Evolutionary conservation across 2,113 vertebrate genomes (phyloP), one percentile per base, ranked within the genome.

Genomic region (Uria aalge): DNA sequence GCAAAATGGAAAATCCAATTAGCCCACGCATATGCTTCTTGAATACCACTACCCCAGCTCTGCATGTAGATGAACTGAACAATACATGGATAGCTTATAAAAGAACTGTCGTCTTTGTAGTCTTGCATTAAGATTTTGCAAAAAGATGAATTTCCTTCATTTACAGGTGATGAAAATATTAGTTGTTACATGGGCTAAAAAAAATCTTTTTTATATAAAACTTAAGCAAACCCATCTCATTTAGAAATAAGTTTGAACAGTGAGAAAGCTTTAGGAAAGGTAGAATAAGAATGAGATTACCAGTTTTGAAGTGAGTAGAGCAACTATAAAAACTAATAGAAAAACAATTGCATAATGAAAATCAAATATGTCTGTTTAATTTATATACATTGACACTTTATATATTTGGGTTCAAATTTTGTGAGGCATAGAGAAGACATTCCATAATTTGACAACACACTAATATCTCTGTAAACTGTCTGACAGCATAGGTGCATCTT

Each of bases 1-100:
- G 66, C 17, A 94, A 96, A 95, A 93, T 89, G 77, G 86, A 97
- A 97, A 97, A 97, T 96, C 88, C 92, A 97, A 97, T 97, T 98
- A 98, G 93, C 75, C 72, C 80, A 87, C 11, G 19, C 80, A 90
- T 47, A 92, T 77, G 79, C 80, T 93, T 94, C 76, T 80, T 94
- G 82, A 95, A 94, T 89, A 87, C 56, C 80, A 82, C 74, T 71
- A 41, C 21, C 63, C 50, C 76, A 86, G 64, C 63, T 92, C 79
- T 76, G 91, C 83, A 77, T 71, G 63, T 41, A 85, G 95, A 93
- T 93, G 91, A 93, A 93, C 57, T 57, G 73, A 95, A 90, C 69
- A 90, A 92, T 67, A 45, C 57, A 22, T 10, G 43, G 76, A 59
- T 41, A 56, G 69, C 19, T 93, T 77, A 74, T 27, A 74, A 75